Percentiles rank a stretch among this genome's conserved stretches.
These are phyloP conservation scores for Heteronetta atricapilla DNA, from an alignment of 2,113 vertebrate species.

Conservation along the genomic window DNA sequence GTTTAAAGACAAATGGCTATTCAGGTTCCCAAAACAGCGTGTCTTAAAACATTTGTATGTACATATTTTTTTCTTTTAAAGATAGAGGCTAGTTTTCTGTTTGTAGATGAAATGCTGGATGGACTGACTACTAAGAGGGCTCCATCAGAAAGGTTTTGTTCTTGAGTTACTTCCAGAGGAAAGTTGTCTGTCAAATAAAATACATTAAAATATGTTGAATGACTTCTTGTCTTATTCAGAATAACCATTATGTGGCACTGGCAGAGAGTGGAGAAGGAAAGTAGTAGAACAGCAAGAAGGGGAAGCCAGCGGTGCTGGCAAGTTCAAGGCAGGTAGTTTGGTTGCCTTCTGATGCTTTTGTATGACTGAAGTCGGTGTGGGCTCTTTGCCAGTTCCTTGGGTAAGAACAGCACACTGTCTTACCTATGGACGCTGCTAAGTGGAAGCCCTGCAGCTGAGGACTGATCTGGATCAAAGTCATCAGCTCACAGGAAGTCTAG, in stretches of 20 bases:
- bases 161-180: not conserved
- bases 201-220: not conserved
- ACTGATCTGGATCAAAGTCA: not conserved
- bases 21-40: not conserved
- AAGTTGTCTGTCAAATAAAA: not conserved
- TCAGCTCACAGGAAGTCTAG: not conserved
- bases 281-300: not conserved
- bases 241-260: not conserved
- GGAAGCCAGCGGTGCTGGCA: not conserved
- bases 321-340: not conserved
- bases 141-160: not conserved
- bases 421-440: not conserved
- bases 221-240: not conserved
- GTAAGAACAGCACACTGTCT: not conserved
- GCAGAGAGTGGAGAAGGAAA: not conserved
- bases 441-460: not conserved
- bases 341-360: not conserved
- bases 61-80: not conserved
- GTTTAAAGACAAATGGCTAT: conserved; percentile 2
- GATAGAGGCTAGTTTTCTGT: not conserved
- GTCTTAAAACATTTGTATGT: not conserved
- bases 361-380: not conserved
- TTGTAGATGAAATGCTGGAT: not conserved
- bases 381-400: not conserved
- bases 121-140: not conserved